A percentile compares a stretch with the other conserved stretches of the same genome.
Conservation (phyloP, 1,140 invertebrate genomes). For the Leptinotarsa undecemlineata region DNA sequence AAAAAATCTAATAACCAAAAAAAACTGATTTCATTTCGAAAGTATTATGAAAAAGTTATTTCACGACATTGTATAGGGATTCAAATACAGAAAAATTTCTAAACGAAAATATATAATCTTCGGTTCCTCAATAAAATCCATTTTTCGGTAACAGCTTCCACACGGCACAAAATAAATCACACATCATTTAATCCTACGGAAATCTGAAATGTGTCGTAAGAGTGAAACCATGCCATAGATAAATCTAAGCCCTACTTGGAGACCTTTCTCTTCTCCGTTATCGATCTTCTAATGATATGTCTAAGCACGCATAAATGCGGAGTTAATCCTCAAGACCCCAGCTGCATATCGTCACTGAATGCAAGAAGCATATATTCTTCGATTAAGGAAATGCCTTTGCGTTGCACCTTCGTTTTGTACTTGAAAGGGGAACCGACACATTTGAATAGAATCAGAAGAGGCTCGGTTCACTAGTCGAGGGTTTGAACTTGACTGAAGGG, state of each 20-base stretch:
- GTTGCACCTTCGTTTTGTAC: neutral
- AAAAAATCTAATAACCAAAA: too few species aligned
- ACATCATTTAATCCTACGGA: slow-evolving; percentile 15
- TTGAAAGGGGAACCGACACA: neutral
- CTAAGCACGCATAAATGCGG: slow-evolving; percentile 24
- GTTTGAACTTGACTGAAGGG: too few species aligned
- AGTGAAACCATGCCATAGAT: slow-evolving; percentile 19
- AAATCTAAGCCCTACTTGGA: slow-evolving; percentile 16
- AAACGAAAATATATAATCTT: neutral
- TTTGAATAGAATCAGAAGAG: neutral
- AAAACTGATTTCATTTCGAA: too few species aligned
- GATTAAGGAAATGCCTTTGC: neutral
- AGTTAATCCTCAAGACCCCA: slow-evolving; percentile 20
- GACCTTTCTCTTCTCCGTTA: slow-evolving; percentile 14
- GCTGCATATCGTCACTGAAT: slow-evolving; percentile 18
- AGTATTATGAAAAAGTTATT: too few species aligned
- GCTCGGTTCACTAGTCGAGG: too few species aligned
- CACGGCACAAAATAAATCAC: slow-evolving; percentile 4
- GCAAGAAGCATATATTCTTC: neutral
- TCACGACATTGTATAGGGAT: too few species aligned
- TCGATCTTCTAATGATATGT: slow-evolving; percentile 25
- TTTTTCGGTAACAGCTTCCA: slow-evolving; percentile 7
- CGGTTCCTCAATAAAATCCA: slow-evolving; percentile 13
- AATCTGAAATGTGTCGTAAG: slow-evolving; percentile 18
- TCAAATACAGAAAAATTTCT: too few species aligned